Evolutionary conservation across 2,113 vertebrate genomes (phyloP).

Genomic region (Pungitius pungitius): DNA sequence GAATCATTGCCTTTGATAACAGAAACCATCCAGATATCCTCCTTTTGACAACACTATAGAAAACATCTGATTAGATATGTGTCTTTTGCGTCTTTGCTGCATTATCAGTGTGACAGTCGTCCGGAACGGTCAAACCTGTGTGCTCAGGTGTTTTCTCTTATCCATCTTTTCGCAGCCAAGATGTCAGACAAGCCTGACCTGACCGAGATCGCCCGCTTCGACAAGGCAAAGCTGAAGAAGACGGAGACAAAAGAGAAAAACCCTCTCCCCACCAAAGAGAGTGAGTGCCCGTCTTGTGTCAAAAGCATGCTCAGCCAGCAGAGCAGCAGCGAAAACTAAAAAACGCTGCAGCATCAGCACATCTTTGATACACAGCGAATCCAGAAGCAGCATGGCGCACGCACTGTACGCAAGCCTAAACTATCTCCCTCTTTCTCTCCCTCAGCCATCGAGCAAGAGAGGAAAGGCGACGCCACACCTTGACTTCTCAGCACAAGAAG

Average conservation of each 20-base stretch:
- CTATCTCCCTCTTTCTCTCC: slow-evolving; percentile 53
- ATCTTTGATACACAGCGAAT: slow-evolving; percentile 10
- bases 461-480: slow-evolving; percentile 83
- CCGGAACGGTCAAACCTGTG: slow-evolving; percentile 43
- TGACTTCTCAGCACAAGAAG: slow-evolving; percentile 71
- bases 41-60: not conserved
- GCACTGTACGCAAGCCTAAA: not conserved
- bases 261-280: slow-evolving; percentile 90
- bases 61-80: not conserved
- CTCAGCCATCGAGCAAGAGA: slow-evolving; percentile 83
- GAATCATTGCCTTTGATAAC: not conserved
- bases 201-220: slow-evolving; percentile 88
- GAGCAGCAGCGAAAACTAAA: too few species aligned
- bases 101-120: slow-evolving; percentile 5
- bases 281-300: slow-evolving; percentile 78
- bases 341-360: slow-evolving; percentile 57
- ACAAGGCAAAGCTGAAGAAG: slow-evolving; percentile 93
- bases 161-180: slow-evolving; percentile 72
- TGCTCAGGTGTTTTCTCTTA: slow-evolving; percentile 30
- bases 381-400: slow-evolving; percentile 3
- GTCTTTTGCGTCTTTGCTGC: not conserved
- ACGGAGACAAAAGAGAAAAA: slow-evolving; percentile 91
- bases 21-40: not conserved
- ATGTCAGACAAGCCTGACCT: slow-evolving; percentile 92
- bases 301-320: too few species aligned